Percentiles rank a stretch among this genome's conserved stretches.
phyloP scores from a whole-genome alignment of 2,797 vertebrate species.

The Catharus ustulatus region DNA sequence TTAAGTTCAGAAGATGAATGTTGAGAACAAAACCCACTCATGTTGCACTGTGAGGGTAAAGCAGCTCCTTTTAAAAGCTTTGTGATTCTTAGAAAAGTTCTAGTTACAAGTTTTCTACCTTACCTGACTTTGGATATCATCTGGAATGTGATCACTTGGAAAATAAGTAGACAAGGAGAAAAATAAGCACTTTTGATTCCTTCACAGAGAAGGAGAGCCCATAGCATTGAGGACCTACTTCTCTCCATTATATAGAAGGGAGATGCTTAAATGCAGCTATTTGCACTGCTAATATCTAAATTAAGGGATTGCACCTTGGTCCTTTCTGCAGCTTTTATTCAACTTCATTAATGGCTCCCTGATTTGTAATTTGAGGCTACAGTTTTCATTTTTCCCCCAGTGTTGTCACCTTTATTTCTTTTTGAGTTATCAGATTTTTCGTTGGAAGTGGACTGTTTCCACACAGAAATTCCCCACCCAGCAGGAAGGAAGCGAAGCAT shows the following conservation, averaged over 20 bases:
- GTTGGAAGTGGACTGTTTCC: neutral
- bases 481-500: neutral
- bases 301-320: neutral
- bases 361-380: neutral
- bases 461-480: neutral
- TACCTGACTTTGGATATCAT: neutral
- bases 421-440: neutral
- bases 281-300: neutral
- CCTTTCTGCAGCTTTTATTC: neutral
- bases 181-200: neutral
- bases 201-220: neutral
- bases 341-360: neutral
- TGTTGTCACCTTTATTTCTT: neutral
- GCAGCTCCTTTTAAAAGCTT: too few species aligned
- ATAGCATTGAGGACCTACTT: accelerated
- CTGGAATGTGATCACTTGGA: neutral
- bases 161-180: neutral
- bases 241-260: neutral
- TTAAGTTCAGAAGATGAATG: too few species aligned
- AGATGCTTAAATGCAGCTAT: neutral
- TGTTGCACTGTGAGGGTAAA: too few species aligned
- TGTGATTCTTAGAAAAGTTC: too few species aligned
- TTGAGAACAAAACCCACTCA: too few species aligned
- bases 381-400: accelerated
- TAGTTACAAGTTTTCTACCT: too few species aligned